Evolutionary conservation across 2,113 vertebrate species (phyloP).

Genomic region (Bubo bubo): DNA sequence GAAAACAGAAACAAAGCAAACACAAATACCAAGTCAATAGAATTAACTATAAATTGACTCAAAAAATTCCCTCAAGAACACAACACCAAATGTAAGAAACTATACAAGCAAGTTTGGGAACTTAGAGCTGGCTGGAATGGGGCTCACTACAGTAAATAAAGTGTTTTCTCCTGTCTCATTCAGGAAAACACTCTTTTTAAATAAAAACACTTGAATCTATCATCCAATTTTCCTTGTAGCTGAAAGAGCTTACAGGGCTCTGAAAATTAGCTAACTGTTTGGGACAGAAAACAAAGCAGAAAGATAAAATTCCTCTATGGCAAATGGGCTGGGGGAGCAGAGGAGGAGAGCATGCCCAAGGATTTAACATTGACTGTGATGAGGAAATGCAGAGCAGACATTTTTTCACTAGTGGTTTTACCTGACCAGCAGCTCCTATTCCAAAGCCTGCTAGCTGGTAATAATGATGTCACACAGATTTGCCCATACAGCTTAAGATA

Average conservation of each 20-base stretch:
- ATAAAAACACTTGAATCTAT: neutral
- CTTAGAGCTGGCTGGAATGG: neutral
- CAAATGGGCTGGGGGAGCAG: neutral
- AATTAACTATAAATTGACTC: neutral
- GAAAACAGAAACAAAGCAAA: neutral
- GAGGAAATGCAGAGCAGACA: neutral
- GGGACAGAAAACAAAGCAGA: neutral
- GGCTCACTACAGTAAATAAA: neutral
- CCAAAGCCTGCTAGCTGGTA: neutral
- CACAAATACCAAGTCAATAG: neutral
- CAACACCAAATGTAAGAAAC: neutral
- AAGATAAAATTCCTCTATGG: neutral
- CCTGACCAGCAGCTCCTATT: neutral
- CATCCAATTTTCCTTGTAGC: neutral
- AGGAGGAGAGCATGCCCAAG: rapidly evolving
- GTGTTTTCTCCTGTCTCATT: neutral
- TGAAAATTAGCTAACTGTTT: neutral
- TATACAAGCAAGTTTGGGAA: neutral
- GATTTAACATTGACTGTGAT: neutral
- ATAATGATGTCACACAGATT: neutral
- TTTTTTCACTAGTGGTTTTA: neutral
- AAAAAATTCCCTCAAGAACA: neutral
- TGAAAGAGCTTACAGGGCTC: neutral
- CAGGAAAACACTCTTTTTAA: neutral
- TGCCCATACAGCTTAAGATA: neutral